A percentile compares a stretch with the other conserved stretches of the same genome.
Conservation (phyloP, 2,888 invertebrate genomes). For the Hirtodrosophila trivittata region DNA sequence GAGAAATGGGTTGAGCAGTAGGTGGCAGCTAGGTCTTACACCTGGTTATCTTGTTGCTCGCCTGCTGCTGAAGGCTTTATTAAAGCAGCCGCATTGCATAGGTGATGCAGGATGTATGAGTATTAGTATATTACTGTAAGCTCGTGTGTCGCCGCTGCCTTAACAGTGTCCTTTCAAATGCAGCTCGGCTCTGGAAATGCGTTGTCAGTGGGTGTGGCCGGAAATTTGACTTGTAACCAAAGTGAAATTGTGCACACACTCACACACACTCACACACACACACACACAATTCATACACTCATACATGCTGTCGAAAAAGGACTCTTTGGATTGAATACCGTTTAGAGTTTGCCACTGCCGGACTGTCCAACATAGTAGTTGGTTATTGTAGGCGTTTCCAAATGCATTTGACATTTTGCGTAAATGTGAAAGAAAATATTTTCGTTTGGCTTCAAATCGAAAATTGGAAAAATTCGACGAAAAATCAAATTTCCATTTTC, state of each 20-base stretch:
- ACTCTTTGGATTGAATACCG: neutral
- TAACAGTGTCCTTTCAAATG: constrained; percentile 50
- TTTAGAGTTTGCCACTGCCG: constrained; percentile 21
- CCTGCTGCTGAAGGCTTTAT: constrained; percentile 72
- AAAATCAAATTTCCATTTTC: constrained; percentile 63
- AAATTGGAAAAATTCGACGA: constrained; percentile 16
- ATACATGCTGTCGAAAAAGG: neutral
- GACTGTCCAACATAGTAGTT: constrained; percentile 27
- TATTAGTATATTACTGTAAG: constrained; percentile 41
- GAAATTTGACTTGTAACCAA: constrained; percentile 73
- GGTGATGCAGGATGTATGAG: constrained; percentile 41
- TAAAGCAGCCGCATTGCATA: constrained; percentile 48
- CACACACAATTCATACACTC: neutral
- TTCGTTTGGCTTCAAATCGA: constrained; percentile 13
- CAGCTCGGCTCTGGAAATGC: constrained; percentile 15
- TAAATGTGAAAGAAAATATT: constrained; percentile 30
- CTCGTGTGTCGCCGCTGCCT: constrained; percentile 13
- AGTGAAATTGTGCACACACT: constrained; percentile 38
- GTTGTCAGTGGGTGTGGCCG: constrained; percentile 47
- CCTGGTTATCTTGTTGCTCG: constrained; percentile 56
- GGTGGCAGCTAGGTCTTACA: constrained; percentile 19
- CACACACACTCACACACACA: neutral
- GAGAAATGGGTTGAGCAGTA: constrained; percentile 10
- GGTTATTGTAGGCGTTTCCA: constrained; percentile 53
- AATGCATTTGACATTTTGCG: constrained; percentile 50